These are phyloP conservation scores for Panthera uncia DNA, from an alignment of 2,113 vertebrate genomes.

Conservation along the genomic window DNA sequence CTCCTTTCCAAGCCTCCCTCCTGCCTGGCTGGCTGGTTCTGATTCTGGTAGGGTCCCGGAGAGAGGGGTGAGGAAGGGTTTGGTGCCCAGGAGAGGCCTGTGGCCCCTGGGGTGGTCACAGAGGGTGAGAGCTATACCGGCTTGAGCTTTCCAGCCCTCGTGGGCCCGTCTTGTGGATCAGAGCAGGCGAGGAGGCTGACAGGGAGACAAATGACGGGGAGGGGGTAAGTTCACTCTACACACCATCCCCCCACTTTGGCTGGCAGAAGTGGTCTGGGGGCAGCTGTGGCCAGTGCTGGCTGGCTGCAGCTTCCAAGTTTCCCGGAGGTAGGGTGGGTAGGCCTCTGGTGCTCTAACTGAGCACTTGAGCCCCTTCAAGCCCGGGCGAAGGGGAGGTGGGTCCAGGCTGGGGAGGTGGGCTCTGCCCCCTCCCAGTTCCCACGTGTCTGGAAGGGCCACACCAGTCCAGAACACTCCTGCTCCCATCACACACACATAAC, in stretches of 20 bases:
- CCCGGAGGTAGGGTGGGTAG: neutral
- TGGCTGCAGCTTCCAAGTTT: neutral
- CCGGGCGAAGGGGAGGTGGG: neutral
- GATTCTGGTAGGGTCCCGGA: neutral
- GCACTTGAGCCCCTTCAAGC: neutral
- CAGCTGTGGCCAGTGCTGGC: neutral
- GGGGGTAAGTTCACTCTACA: neutral
- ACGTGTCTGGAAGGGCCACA: neutral
- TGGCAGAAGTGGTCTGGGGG: neutral
- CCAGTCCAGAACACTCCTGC: neutral
- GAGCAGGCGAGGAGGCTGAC: neutral
- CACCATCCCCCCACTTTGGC: neutral
- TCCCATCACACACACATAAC: neutral
- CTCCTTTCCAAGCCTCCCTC: neutral
- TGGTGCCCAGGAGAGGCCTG: neutral
- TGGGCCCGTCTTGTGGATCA: neutral
- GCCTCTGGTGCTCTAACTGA: neutral
- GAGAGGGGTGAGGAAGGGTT: neutral
- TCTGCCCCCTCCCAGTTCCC: neutral
- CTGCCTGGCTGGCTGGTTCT: neutral
- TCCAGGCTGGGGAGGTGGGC: neutral
- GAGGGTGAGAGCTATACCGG: neutral
- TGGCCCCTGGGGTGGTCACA: neutral
- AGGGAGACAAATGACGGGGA: neutral
- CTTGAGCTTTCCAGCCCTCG: neutral